Base-by-base conservation (phyloP, 2,797 vertebrate genomes). In the Alcedo atthis region DNA sequence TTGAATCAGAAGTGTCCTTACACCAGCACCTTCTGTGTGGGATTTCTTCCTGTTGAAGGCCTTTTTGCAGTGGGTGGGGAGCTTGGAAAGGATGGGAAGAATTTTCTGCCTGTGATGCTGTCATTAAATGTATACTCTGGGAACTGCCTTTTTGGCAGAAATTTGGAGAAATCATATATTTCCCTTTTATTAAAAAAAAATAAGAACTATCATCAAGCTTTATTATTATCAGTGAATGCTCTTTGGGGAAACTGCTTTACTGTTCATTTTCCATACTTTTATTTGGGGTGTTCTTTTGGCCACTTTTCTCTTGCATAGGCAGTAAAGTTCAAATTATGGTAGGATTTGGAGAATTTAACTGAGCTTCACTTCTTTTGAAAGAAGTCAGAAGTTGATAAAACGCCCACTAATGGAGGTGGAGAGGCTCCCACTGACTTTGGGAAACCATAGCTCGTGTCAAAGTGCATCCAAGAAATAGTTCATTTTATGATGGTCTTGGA, bases 91-190 rank as follows among this genome's bases (percentile, higher is more conserved):
- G 64, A 70, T 79, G 63, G 82, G 85, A 13, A 84, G 84, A 89
- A 54, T 21, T 17, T 22, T 67, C 81, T 93, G 88, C 87, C 70
- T 88, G 70, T 79, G 71, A 22, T 91, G 79, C 66, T 83, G 81
- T 85, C 79, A n/a, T 82, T 85, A 82, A 90, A 85, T 80, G 54
- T 66, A 28, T 43, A 16, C 46, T 85, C 79, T 83, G 85, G 78
- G 78, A 94, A 45, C 28, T 28, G 86, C n/a, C 7, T 87, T 79
- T 81, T 84, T 87, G 71, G 82, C 93, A 92, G 71, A 82, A 92
- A 77, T 55, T 16, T 70, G 74, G 53, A 86, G 22, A 81, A 90
- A 84, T 51, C 11, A 2, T 91, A 8, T 73, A 81, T 90, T 87
- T 92, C 45, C 42, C 61, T 85, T 46, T 37, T 32, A 53, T 93